These are phyloP conservation scores for Onthophagus taurus DNA, from an alignment of 1,140 invertebrate genomes.

Conservation along the genomic window DNA sequence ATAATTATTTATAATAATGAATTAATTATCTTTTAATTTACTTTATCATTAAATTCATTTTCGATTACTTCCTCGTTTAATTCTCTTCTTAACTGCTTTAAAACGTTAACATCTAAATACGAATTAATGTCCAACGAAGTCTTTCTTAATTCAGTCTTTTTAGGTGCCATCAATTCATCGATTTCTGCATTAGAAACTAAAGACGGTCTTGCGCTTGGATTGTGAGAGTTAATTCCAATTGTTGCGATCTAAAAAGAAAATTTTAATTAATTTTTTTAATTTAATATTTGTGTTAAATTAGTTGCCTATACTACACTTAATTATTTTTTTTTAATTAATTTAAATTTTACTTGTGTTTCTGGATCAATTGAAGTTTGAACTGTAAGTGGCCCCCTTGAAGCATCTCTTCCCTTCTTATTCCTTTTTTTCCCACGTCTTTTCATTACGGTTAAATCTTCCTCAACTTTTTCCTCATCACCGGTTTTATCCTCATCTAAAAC, in stretches of 20 bases:
- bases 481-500: constrained; percentile 1
- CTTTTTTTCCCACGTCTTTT: constrained; percentile 38
- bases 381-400: constrained; percentile 41
- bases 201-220: constrained; percentile 45
- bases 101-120: constrained; percentile 47
- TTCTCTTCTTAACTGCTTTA: constrained; percentile 55
- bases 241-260: constrained; percentile 40
- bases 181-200: constrained; percentile 35
- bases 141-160: not conserved
- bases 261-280: not conserved
- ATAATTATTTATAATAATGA: too few relatives aligned
- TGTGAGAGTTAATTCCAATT: constrained; percentile 45
- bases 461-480: constrained; percentile 1
- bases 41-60: constrained; percentile 56
- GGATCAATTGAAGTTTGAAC: constrained; percentile 43
- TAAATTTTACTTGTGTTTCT: constrained; percentile 45
- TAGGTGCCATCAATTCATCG: constrained; percentile 13
- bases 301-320: too few relatives aligned
- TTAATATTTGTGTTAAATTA: not conserved
- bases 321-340: too few relatives aligned
- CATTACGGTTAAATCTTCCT: constrained; percentile 32
- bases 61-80: constrained; percentile 56
- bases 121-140: constrained; percentile 24
- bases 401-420: constrained; percentile 40
- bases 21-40: constrained; percentile 26